These are phyloP conservation scores for Cepaea nemoralis DNA, from an alignment of 1,140 invertebrate species.

Conservation along the genomic window DNA sequence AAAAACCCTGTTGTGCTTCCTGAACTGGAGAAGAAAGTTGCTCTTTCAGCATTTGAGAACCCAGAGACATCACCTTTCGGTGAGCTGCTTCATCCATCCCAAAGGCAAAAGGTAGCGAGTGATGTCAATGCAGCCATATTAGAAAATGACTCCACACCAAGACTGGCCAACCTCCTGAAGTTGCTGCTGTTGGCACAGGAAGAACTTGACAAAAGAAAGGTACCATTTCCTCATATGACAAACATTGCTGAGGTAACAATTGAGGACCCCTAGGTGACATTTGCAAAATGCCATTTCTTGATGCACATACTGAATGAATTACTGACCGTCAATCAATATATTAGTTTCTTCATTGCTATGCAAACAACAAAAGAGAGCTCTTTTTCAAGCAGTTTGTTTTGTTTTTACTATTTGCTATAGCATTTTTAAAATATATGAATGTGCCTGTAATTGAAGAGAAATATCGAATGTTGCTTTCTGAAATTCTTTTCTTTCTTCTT, in stretches of 20 bases:
- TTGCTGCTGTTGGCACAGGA: slow-evolving; percentile 95
- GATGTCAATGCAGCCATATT: slow-evolving; percentile 96
- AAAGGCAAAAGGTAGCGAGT: slow-evolving; percentile 88
- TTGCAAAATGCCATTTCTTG: background rate
- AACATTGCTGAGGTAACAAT: slow-evolving; percentile 38
- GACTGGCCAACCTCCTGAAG: slow-evolving; percentile 91
- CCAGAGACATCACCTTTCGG: slow-evolving; percentile 94
- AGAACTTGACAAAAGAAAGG: slow-evolving; percentile 92
- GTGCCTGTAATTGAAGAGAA: too few species aligned
- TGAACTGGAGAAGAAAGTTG: slow-evolving; percentile 84
- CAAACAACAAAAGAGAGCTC: background rate
- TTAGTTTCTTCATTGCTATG: background rate
- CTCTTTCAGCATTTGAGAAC: slow-evolving; percentile 95
- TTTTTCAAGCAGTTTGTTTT: background rate
- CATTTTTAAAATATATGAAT: too few species aligned
- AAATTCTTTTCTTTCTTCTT: too few species aligned
- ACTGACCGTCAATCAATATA: background rate
- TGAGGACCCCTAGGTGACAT: slow-evolving; percentile 7
- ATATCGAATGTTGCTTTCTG: too few species aligned
- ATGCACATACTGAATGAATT: background rate
- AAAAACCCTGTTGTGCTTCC: slow-evolving; percentile 80
- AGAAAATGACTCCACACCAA: slow-evolving; percentile 86
- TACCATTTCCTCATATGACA: slow-evolving; percentile 35
- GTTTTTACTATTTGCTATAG: background rate
- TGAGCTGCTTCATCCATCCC: slow-evolving; percentile 81